Percentiles rank a stretch among this genome's conserved stretches.
Conservation (phyloP, 1,140 invertebrate species). For the Colletes latitarsis region DNA sequence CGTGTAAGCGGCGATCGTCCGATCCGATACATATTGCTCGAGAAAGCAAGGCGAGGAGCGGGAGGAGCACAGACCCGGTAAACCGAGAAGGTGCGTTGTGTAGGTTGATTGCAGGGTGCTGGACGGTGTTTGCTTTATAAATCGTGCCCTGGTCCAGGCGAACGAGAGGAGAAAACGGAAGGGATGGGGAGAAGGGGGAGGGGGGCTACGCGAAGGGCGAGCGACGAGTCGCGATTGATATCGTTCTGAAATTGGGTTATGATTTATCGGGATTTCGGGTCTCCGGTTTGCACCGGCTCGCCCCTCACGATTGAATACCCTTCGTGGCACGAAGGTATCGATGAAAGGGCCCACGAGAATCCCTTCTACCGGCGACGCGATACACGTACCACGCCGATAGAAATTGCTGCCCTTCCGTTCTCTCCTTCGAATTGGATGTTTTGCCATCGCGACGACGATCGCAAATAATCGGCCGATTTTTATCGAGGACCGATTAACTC, state of each 20-base stretch:
- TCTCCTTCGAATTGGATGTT: too few relatives aligned
- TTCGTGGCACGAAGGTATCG: constrained; percentile 23
- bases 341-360: background rate
- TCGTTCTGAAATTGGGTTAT: constrained; percentile 72
- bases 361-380: background rate
- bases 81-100: constrained; percentile 63
- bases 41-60: constrained; percentile 3
- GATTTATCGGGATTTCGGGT: constrained; percentile 72
- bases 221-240: constrained; percentile 70
- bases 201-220: background rate
- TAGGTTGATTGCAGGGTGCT: constrained; percentile 78
- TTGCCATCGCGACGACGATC: too few relatives aligned
- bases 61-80: constrained; percentile 27
- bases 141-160: constrained; percentile 71
- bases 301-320: constrained; percentile 50
- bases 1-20: constrained; percentile 69
- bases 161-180: constrained; percentile 60
- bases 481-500: too few relatives aligned
- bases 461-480: too few relatives aligned
- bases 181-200: constrained; percentile 15
- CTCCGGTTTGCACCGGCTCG: constrained; percentile 15
- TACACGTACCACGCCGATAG: too few relatives aligned
- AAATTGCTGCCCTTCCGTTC: too few relatives aligned
- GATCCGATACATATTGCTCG: constrained; percentile 61
- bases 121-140: constrained; percentile 81